Base-by-base conservation (phyloP, 2,888 invertebrate genomes). In the Nycteola revayana region DNA sequence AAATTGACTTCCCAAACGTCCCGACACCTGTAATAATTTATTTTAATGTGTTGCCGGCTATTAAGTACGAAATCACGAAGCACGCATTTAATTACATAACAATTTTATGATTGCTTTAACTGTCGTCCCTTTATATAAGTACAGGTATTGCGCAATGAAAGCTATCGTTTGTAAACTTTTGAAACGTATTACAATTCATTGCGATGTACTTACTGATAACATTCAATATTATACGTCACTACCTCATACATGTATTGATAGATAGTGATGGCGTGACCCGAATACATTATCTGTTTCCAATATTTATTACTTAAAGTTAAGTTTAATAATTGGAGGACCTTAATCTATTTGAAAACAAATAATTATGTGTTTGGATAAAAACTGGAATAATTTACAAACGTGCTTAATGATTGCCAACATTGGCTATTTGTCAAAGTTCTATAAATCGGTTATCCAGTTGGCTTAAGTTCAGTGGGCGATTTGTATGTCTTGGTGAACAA, bases 401-500 rank as follows among this genome's bases (percentile, higher is more conserved):
- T 14, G 5, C 14, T 14, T 3, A 14, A 14, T 14, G 5, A 14
- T 14, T 5, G 14, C 14, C 3, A 14, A 14, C 5, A 14, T 14
- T 14, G 5, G n/a, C 5, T 14, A 14, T 2, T 14, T 14, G 14
- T 14, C 2, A 14, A 14, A 14, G n/a, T n/a, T n/a, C n/a, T 14
- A 14, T 14, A 14, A 14, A 14, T 14, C 14, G 3, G 2, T 14
- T 14, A 14, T 5, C 14, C n/a, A n/a, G 5, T 14, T 14, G 14
- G 14, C 14, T 2, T 2, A 14, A 3, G 14, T 49, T 49, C 40
- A 61, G 62, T 60, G 56, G 58, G 58, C 64, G 65, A 69, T 72
- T 66, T 62, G 68, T 65, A 66, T 67, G 66, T 64, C 60, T 54
- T 55, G 52, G 60, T 61, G 63, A 53, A 66, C 59, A 54, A n/a